These are phyloP conservation scores for Cairina moschata DNA, from an alignment of 2,113 vertebrate genomes.

Conservation along the genomic window DNA sequence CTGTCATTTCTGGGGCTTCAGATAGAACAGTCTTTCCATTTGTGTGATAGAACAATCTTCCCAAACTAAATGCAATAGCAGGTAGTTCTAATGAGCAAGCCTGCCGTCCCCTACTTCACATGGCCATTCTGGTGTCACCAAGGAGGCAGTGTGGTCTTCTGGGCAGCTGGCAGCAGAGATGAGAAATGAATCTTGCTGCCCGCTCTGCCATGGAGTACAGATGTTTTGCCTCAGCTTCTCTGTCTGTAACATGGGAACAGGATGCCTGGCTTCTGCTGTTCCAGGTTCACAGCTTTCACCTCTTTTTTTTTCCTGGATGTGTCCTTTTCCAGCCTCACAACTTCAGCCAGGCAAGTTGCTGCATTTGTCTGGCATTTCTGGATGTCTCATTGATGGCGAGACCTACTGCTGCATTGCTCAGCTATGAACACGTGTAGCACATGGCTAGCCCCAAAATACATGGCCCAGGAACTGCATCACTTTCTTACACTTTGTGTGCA, in stretches of 20 bases:
- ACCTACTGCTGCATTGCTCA: not conserved
- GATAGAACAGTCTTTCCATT: too few species aligned
- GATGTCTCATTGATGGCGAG: fast-evolving
- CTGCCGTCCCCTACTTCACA: not conserved
- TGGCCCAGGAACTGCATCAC: not conserved
- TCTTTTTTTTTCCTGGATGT: not conserved
- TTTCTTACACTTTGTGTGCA: not conserved
- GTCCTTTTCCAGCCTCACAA: not conserved
- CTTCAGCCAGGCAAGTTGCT: not conserved
- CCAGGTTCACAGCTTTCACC: not conserved
- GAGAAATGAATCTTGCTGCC: not conserved
- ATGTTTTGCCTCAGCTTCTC: not conserved
- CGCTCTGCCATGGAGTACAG: fast-evolving
- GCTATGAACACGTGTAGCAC: not conserved
- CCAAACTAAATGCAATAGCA: not conserved
- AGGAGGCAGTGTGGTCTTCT: not conserved
- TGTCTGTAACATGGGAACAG: not conserved
- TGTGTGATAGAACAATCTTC: too few species aligned
- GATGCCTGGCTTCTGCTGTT: not conserved
- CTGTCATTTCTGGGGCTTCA: not conserved
- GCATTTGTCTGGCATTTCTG: fast-evolving
- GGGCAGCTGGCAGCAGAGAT: not conserved
- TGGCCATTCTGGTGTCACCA: not conserved
- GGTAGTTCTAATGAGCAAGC: not conserved
- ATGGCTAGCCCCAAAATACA: not conserved